A percentile compares a stretch with the other conserved stretches of the same genome.
Conservation (phyloP, 2,888 invertebrate genomes). For the Macrophya alboannulata region DNA sequence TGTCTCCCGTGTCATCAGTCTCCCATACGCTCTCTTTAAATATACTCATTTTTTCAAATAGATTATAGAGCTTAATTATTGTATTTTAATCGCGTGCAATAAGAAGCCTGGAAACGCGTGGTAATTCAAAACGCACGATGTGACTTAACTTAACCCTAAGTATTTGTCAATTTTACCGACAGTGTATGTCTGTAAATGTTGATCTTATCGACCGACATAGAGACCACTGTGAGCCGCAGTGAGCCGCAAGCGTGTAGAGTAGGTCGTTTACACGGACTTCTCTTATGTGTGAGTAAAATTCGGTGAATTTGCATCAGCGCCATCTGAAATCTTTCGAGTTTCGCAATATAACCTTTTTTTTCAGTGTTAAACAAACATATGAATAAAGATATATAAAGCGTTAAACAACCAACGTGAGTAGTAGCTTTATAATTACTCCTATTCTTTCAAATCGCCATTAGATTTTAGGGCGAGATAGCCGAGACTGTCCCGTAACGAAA, state of each 20-base stretch:
- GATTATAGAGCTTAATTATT: conserved; percentile 6
- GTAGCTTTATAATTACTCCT: neutral
- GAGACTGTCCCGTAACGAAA: neutral
- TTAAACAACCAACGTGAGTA: neutral
- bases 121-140: neutral
- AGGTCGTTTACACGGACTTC: too few species aligned
- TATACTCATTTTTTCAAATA: conserved; percentile 61
- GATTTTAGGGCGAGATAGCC: neutral
- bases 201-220: too few species aligned
- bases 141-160: neutral
- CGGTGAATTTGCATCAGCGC: too few species aligned
- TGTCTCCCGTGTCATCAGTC: conserved; percentile 63
- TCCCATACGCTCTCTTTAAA: conserved; percentile 67
- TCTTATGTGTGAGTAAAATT: too few species aligned
- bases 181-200: too few species aligned
- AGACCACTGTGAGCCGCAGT: too few species aligned
- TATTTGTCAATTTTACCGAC: too few species aligned
- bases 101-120: neutral
- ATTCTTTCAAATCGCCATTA: neutral
- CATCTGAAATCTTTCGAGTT: too few species aligned
- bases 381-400: neutral
- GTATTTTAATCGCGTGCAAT: neutral
- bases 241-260: too few species aligned
- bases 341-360: too few species aligned
- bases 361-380: neutral